phyloP scores from a whole-genome alignment of 2,888 invertebrate genomes.

The Sarcophaga subvicina region DNA sequence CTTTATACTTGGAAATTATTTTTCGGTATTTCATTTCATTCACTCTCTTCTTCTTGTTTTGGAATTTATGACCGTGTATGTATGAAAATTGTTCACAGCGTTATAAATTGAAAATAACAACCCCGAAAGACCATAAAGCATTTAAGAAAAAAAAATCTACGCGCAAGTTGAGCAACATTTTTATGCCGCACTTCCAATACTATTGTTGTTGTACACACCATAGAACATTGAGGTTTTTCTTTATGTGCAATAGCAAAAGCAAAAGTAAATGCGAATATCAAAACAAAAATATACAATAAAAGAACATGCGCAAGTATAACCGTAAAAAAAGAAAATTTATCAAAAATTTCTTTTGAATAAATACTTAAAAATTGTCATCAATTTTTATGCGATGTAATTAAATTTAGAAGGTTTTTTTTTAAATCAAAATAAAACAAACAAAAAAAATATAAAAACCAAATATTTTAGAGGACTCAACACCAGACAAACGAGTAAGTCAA shows the following conservation, averaged over 20 bases:
- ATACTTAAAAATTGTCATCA: constrained; percentile 9
- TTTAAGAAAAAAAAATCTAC: constrained; percentile 72
- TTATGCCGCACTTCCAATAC: constrained; percentile 29
- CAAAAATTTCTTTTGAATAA: constrained; percentile 10
- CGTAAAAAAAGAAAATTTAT: not conserved
- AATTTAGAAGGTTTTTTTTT: constrained; percentile 11
- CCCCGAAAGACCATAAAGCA: constrained; percentile 77
- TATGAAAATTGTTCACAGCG: constrained; percentile 60
- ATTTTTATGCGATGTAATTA: constrained; percentile 24
- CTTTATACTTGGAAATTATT: constrained; percentile 27
- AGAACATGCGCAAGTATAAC: constrained; percentile 66
- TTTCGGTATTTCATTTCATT: not conserved
- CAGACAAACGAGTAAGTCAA: not conserved
- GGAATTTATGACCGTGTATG: constrained; percentile 54
- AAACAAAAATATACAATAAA: constrained; percentile 24
- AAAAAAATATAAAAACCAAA: not conserved
- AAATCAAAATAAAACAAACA: not conserved
- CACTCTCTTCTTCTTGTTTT: constrained; percentile 32
- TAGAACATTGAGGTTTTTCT: constrained; percentile 40
- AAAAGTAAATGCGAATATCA: constrained; percentile 14
- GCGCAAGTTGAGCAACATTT: constrained; percentile 61
- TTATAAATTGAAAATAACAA: constrained; percentile 75
- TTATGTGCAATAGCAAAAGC: constrained; percentile 34
- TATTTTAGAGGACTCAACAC: not conserved
- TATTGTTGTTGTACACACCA: constrained; percentile 9